phyloP scores from a whole-genome alignment of 1,140 invertebrate genomes.

The Bombus consobrinus region DNA sequence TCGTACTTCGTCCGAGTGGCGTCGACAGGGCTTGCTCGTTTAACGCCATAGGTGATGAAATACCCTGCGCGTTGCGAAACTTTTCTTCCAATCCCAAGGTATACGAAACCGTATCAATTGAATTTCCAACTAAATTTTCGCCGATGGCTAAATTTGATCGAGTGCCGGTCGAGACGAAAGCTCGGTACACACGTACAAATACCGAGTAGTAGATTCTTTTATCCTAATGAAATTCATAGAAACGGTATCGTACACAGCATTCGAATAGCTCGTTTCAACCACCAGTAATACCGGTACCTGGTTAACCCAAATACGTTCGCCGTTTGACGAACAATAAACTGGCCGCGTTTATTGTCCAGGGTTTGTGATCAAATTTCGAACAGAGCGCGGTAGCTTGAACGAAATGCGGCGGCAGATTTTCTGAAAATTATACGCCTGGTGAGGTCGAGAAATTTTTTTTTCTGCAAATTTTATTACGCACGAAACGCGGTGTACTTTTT shows the following conservation, averaged over 20 bases:
- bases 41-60: background rate
- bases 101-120: background rate
- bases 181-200: background rate
- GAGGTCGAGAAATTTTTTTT: background rate
- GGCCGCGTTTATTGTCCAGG: slow-evolving; percentile 1
- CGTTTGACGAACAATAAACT: slow-evolving; percentile 12
- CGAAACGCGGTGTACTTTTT: too few relatives aligned
- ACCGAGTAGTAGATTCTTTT: background rate
- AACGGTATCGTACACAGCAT: background rate
- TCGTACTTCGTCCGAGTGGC: slow-evolving; percentile 33
- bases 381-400: background rate
- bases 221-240: background rate
- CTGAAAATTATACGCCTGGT: slow-evolving; percentile 49
- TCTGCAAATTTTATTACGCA: slow-evolving; percentile 23
- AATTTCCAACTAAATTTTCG: background rate
- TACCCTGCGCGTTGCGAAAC: background rate
- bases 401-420: slow-evolving; percentile 13
- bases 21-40: slow-evolving; percentile 11
- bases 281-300: background rate
- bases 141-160: background rate
- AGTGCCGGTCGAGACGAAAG: background rate
- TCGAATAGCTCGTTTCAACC: background rate
- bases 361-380: slow-evolving; percentile 11
- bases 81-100: background rate
- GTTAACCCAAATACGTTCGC: slow-evolving; percentile 3